These are phyloP conservation scores for Dicaeum eximium DNA, from an alignment of 2,113 vertebrate species.

Conservation along the genomic window DNA sequence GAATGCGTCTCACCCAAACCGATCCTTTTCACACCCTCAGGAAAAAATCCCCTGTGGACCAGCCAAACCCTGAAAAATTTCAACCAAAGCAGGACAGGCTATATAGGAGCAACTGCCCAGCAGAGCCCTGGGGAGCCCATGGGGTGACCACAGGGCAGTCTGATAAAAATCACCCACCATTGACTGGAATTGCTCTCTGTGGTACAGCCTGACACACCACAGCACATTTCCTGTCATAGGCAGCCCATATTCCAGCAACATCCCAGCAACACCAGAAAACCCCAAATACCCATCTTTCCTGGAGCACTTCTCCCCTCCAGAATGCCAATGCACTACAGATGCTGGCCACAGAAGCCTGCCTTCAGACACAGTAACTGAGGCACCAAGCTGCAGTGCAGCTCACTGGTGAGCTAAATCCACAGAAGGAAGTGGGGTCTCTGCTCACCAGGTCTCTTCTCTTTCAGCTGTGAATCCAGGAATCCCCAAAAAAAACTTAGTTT, in stretches of 20 bases:
- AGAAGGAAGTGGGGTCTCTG: background rate
- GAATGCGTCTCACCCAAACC: background rate
- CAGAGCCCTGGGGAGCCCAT: background rate
- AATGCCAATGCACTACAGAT: background rate
- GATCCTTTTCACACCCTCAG: background rate
- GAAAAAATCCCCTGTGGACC: background rate
- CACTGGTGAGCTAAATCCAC: background rate
- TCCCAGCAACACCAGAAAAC: background rate
- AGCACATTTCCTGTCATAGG: conserved; percentile 34
- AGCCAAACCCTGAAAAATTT: background rate
- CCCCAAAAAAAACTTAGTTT: background rate
- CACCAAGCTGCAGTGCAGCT: background rate
- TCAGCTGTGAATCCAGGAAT: background rate
- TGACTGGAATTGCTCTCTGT: conserved; percentile 26
- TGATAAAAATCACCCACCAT: background rate
- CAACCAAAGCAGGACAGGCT: background rate
- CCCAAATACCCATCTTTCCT: background rate
- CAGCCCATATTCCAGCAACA: background rate
- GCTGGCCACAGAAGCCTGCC: accelerated
- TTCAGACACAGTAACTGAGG: background rate
- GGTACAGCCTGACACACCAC: conserved; percentile 20
- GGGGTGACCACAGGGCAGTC: conserved; percentile 10
- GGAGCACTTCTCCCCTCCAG: background rate
- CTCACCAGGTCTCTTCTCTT: background rate
- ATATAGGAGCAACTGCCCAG: background rate